Conservation (phyloP, 1,140 invertebrate species). For the Atta colombica region DNA sequence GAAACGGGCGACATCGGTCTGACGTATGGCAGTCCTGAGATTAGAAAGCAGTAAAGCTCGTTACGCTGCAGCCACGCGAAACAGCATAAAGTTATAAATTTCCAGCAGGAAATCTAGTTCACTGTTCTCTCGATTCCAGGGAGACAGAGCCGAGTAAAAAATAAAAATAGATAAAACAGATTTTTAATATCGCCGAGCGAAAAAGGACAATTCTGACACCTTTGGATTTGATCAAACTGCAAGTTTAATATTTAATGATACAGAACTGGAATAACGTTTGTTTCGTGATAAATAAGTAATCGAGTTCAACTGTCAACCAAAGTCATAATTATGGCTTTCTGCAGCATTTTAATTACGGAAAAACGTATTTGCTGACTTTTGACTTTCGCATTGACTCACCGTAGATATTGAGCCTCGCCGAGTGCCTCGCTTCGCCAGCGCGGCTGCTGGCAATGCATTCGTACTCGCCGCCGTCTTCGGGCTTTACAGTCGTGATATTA, state of each 20-base stretch:
- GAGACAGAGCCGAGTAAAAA: background rate
- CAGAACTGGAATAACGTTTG: background rate
- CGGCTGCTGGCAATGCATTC: slow-evolving; percentile 90
- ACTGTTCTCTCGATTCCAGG: background rate
- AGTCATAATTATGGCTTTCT: background rate
- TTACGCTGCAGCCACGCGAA: slow-evolving; percentile 37
- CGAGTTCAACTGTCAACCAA: background rate
- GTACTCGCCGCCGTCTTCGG: slow-evolving; percentile 92
- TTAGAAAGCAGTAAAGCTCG: slow-evolving; percentile 58
- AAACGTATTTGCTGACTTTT: background rate
- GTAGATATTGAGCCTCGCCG: slow-evolving; percentile 90
- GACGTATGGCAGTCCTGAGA: slow-evolving; percentile 89
- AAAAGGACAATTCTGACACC: background rate
- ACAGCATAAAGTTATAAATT: slow-evolving; percentile 40
- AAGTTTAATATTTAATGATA: background rate
- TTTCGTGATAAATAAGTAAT: background rate
- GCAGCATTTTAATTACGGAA: slow-evolving; percentile 6
- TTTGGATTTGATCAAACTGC: background rate
- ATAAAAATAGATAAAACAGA: background rate
- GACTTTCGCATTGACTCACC: slow-evolving; percentile 83
- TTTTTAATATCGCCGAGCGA: slow-evolving; percentile 4
- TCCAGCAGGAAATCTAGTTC: slow-evolving; percentile 17
- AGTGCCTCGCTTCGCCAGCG: slow-evolving; percentile 88
- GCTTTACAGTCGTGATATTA: slow-evolving; percentile 90
- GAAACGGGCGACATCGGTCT: slow-evolving; percentile 90